Base-by-base conservation (phyloP, 2,113 vertebrate genomes). In the Lutjanus erythropterus region DNA sequence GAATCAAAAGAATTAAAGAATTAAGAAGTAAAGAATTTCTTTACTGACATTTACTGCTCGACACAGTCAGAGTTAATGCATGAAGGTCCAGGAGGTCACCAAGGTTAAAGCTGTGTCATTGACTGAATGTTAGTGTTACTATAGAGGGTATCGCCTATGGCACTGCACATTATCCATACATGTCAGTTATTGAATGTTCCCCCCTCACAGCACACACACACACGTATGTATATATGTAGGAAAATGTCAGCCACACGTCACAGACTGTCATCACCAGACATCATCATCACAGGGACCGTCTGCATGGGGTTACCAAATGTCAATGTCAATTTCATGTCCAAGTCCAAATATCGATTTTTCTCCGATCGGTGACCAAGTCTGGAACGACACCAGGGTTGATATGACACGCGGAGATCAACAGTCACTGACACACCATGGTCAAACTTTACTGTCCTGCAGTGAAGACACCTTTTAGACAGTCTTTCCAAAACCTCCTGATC, bases 161-260 rank as follows among this genome's bases (percentile, higher is more conserved):
- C 75, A 1, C 41, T 16, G 58, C 3, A 37, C 31, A 44, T 11
- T 8, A 62, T 70, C 71, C 31, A 62, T 55, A 80, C 65, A 23
- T 72, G 50, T 66, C 16, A 31, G 19, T 3, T 82, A 83, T 75
- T 83, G 80, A 83, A 15, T 75, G n/a, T 67, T 61, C 80, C 55
- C 19, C 2, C 16, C 23, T 14, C 21, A 29, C 80, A 19, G 31
- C 52, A 33, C 49, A 19, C 41, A 53, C 46, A 69, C 33, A 52
- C 16, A 18, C 52, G n/a, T n/a, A n/a, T n/a, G n/a, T n/a, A n/a
- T 29, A 16, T 23, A 29, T 9, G 25, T 31, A 19, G 18, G 18
- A 19, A 29, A 41, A 21, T 14, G 15, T 46, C 41, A 5, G 60
- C 23, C 18, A 29, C n/a, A 42, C 25, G 16, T 29, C 39, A 27